Evolutionary conservation across 2,113 vertebrate genomes (phyloP).

Genomic region (Smithornis capensis): DNA sequence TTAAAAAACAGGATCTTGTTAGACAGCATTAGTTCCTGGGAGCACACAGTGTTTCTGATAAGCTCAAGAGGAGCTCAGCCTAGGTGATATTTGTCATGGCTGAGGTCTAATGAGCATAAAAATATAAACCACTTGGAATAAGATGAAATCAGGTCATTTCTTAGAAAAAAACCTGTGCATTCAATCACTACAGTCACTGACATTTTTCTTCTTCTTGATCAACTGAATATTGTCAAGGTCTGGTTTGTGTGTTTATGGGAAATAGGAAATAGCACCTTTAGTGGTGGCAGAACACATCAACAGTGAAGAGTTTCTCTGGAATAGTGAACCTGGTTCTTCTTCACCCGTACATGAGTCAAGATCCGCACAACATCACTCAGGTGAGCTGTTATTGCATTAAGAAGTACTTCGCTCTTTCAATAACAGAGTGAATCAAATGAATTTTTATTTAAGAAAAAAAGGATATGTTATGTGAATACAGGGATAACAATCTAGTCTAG

Average conservation of each 20-base stretch:
- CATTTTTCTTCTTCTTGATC: not conserved
- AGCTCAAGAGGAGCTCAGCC: not conserved
- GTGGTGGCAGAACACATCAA: fast-evolving
- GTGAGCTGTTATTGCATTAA: not conserved
- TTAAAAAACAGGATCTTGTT: not conserved
- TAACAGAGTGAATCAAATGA: not conserved
- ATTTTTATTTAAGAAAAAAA: not conserved
- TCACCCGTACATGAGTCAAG: not conserved
- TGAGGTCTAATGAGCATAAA: not conserved
- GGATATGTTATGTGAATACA: not conserved
- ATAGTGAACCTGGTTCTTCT: not conserved
- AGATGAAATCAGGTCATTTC: not conserved
- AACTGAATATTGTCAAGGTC: not conserved
- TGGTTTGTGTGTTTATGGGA: not conserved
- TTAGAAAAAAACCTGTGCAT: not conserved
- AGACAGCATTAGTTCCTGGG: not conserved
- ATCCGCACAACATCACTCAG: not conserved
- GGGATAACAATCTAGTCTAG: not conserved
- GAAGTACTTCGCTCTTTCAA: not conserved
- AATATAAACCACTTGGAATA: not conserved
- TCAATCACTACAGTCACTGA: not conserved
- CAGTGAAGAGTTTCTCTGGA: not conserved
- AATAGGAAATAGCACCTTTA: not conserved
- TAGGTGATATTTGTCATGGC: not conserved
- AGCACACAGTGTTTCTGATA: not conserved